Evolutionary conservation across 2,888 invertebrate species (phyloP).

Genomic region (Cheilosia variabilis): DNA sequence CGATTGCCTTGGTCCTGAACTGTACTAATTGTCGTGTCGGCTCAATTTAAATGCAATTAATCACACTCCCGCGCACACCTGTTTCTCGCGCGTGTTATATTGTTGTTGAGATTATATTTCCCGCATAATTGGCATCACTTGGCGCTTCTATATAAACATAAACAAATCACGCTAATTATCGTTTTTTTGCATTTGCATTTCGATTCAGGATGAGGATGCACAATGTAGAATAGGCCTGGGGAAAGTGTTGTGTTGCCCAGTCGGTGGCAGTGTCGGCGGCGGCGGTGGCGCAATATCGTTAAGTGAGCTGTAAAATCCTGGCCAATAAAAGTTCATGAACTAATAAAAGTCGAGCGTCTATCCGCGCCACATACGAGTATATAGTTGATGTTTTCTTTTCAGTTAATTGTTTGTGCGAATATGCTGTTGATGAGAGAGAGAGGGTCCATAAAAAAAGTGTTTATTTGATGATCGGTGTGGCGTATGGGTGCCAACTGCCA

Average conservation of each 20-base stretch:
- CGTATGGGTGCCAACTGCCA: constrained; percentile 29
- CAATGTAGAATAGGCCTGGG: background rate
- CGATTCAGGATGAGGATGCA: constrained; percentile 16
- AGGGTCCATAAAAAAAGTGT: constrained; percentile 46
- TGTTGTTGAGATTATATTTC: constrained; percentile 1
- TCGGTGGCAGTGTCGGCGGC: constrained; percentile 3
- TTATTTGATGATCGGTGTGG: constrained; percentile 39
- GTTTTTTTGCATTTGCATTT: constrained; percentile 61
- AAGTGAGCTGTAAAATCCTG: constrained; percentile 70
- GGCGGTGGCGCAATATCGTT: constrained; percentile 51
- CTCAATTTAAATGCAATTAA: constrained; percentile 60
- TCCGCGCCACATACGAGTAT: constrained; percentile 3
- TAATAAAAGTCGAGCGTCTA: constrained; percentile 59
- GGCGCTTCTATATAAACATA: constrained; percentile 59
- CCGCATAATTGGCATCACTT: constrained; percentile 50
- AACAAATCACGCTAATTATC: constrained; percentile 68
- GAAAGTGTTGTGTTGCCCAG: constrained; percentile 27
- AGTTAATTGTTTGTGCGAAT: constrained; percentile 41
- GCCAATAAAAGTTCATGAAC: constrained; percentile 72
- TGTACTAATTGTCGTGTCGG: constrained; percentile 39
- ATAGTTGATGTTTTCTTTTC: constrained; percentile 38
- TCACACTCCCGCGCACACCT: constrained; percentile 41
- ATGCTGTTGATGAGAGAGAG: background rate
- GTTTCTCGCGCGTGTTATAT: background rate
- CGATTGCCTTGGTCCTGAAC: constrained; percentile 50